phyloP scores from a whole-genome alignment of 2,113 vertebrate species.

The Apodemus speciosus region DNA sequence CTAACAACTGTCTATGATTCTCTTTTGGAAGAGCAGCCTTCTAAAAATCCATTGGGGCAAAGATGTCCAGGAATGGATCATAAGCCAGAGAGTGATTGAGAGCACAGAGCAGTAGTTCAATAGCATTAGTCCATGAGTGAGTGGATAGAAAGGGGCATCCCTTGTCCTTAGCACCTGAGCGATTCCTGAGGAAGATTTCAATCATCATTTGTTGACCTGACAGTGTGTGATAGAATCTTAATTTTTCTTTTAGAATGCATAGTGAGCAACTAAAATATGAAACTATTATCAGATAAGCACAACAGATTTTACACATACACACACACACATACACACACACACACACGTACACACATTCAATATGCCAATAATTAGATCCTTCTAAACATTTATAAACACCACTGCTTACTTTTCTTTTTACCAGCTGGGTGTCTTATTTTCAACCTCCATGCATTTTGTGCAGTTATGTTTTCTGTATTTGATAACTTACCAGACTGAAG shows the following conservation, averaged over 20 bases:
- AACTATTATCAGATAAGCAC: not conserved
- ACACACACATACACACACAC: too few species aligned
- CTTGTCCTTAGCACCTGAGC: not conserved
- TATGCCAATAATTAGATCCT: not conserved
- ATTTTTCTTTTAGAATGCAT: not conserved
- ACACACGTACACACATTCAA: not conserved
- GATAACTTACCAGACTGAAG: not conserved
- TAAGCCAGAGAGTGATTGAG: not conserved
- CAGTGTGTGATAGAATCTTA: not conserved
- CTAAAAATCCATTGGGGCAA: not conserved
- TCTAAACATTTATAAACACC: not conserved
- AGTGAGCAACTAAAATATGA: not conserved
- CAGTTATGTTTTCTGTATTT: not conserved
- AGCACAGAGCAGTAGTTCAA: not conserved
- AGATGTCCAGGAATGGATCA: not conserved
- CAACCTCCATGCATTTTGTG: not conserved
- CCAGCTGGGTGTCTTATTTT: not conserved
- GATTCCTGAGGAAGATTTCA: not conserved
- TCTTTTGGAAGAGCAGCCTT: not conserved
- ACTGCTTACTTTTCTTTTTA: not conserved
- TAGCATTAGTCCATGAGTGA: not conserved
- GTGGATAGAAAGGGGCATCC: not conserved
- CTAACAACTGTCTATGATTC: not conserved
- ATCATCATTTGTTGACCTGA: not conserved
- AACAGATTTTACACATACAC: not conserved